Conservation (phyloP, 2,797 vertebrate genomes). For the Eulemur albifrons region DNA sequence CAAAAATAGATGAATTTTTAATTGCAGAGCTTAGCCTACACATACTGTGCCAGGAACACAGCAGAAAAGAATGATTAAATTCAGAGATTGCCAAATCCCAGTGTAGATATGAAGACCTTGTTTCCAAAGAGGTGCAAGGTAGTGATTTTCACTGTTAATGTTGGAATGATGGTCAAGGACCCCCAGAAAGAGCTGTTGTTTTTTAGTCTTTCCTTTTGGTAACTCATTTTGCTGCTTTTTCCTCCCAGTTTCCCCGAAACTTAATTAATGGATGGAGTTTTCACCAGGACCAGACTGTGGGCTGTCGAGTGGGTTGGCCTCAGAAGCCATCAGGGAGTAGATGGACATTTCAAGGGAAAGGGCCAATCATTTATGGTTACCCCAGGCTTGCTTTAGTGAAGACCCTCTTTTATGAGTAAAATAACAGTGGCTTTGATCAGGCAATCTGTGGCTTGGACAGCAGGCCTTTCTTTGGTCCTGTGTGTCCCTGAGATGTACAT, state of each 20-base stretch:
- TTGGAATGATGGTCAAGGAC: neutral
- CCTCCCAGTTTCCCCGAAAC: neutral
- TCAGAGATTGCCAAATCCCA: neutral
- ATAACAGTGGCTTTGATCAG: neutral
- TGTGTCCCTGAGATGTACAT: neutral
- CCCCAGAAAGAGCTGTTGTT: neutral
- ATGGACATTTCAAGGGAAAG: neutral
- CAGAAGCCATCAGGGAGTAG: conserved; percentile 44
- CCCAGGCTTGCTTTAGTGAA: neutral
- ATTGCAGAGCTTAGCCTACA: neutral
- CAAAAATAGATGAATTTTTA: conserved; percentile 43
- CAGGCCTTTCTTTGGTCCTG: neutral
- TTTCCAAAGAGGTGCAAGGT: conserved; percentile 4
- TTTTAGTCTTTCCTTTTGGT: neutral
- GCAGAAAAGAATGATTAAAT: neutral
- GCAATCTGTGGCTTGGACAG: neutral
- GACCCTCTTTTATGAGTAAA: neutral
- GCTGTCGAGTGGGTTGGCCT: conserved; percentile 49
- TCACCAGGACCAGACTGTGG: neutral
- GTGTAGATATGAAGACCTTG: neutral
- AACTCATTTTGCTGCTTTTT: neutral
- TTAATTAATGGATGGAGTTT: neutral
- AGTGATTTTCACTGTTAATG: neutral
- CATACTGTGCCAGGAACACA: neutral
- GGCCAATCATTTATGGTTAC: neutral